Evolutionary conservation across 2,888 invertebrate species (phyloP), one percentile per base, ranked within the genome.

Genomic region (Pollenia labialis): DNA sequence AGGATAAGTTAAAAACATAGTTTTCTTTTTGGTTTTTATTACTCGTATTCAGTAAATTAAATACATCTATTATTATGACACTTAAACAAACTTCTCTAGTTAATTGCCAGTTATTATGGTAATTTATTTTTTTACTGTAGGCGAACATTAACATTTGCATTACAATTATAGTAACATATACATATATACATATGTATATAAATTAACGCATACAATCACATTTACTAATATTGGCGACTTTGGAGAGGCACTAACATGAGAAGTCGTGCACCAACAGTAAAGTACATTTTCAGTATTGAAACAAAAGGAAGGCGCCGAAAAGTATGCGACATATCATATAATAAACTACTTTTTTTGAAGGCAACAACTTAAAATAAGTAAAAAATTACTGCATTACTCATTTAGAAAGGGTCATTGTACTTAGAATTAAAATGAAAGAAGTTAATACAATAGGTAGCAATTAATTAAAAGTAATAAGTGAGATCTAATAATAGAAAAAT

Each of bases 21-120:
- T 42, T n/a, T 40, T 40, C 7, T 32, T 23, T 44, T 56, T 7
- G 0, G 12, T 32, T n/a, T n/a, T 16, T 11, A 52, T 2, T 40
- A 40, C n/a, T 23, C 4, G 16, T 76, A 52, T 16, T 40, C 46
- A 68, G 68, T 82, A 52, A 60, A 60, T 75, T 82, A 52, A 82
- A 69, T 60, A 50, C 44, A 68, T 32, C 32, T 32, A 32, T 44
- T 81, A 69, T 75, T 69, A 69, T 60, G 81, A 69, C 60, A 69
- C 68, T 82, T 82, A 52, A 68, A 75, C 32, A 10, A 58, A 58
- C 4, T 32, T 16, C 16, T 11, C 40, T 10, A 52, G 10, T 52
- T 69, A 69, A 75, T 82, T 69, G 68, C 32, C 18, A n/a, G 60
- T 75, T 75, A 69, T 82, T 75, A 75, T 75, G 60, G 75, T 50